Conservation (phyloP, 2,888 invertebrate genomes). For the Ennomos quercinarius region DNA sequence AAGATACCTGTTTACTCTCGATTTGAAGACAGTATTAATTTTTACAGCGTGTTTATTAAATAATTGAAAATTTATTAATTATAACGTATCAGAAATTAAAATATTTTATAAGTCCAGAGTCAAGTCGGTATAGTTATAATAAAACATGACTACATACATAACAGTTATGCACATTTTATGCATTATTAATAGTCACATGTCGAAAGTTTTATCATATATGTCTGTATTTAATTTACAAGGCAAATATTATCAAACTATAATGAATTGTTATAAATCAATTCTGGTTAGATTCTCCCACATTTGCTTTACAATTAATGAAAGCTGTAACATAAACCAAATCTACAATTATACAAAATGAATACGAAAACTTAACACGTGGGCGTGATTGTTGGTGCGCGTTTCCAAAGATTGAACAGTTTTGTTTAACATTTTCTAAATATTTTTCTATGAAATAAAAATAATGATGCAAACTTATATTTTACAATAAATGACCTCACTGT, state of each 20-base stretch:
- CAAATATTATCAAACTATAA: slow-evolving; percentile 36
- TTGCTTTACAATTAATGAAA: slow-evolving; percentile 64
- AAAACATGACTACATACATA: too few relatives aligned
- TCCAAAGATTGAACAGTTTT: slow-evolving; percentile 44
- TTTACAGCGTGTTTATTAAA: too few relatives aligned
- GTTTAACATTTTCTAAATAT: not conserved
- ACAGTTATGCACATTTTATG: not conserved
- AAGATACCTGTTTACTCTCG: too few relatives aligned
- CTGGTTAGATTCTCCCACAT: slow-evolving; percentile 35
- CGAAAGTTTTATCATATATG: slow-evolving; percentile 15
- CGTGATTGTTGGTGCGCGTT: slow-evolving; percentile 53
- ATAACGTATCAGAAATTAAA: too few relatives aligned
- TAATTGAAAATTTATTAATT: too few relatives aligned
- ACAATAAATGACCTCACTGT: too few relatives aligned
- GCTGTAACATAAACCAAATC: slow-evolving; percentile 55
- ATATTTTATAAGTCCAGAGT: too few relatives aligned
- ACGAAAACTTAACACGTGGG: slow-evolving; percentile 62
- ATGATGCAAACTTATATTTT: too few relatives aligned
- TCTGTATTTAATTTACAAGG: slow-evolving; percentile 37
- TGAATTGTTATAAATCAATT: slow-evolving; percentile 39
- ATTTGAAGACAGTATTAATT: too few relatives aligned
- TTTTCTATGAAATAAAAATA: too few relatives aligned
- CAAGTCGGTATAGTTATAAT: too few relatives aligned
- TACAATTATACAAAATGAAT: slow-evolving; percentile 71
- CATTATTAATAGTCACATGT: not conserved